A percentile compares a stretch with the other conserved stretches of the same genome.
These are phyloP conservation scores for Clarias magur DNA, from an alignment of 2,113 vertebrate species.

Conservation along the genomic window DNA sequence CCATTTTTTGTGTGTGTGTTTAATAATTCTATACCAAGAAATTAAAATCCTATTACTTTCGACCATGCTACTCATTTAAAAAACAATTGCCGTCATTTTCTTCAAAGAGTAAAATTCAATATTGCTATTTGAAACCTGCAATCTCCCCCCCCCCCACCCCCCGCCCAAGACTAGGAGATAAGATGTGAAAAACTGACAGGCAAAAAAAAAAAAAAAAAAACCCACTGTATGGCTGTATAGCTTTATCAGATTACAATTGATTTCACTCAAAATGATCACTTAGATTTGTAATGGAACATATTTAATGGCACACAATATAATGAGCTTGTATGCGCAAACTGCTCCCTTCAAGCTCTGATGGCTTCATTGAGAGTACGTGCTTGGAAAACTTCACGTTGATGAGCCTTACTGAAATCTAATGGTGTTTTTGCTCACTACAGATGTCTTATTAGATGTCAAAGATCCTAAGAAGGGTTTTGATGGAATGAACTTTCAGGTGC, in stretches of 20 bases:
- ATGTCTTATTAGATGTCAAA: conserved; percentile 56
- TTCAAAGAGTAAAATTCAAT: background rate
- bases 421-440: conserved; percentile 65
- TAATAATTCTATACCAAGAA: background rate
- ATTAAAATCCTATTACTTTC: background rate
- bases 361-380: conserved; percentile 26
- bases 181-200: background rate
- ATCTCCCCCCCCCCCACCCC: no score
- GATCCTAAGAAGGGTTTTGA: conserved; percentile 64
- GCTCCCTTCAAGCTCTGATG: conserved; percentile 6
- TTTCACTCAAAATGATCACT: background rate
- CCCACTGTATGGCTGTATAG: background rate
- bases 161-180: background rate
- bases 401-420: conserved; percentile 66
- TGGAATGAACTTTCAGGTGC: conserved; percentile 70
- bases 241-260: conserved; percentile 6
- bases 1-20: background rate
- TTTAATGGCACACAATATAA: conserved; percentile 29
- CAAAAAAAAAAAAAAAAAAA: background rate
- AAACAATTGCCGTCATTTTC: background rate
- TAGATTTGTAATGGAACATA: conserved; percentile 35
- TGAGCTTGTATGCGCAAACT: background rate
- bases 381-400: conserved; percentile 54
- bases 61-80: background rate
- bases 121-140: background rate